Evolutionary conservation across 2,797 vertebrate genomes (phyloP).

Genomic region (Mus caroli): DNA sequence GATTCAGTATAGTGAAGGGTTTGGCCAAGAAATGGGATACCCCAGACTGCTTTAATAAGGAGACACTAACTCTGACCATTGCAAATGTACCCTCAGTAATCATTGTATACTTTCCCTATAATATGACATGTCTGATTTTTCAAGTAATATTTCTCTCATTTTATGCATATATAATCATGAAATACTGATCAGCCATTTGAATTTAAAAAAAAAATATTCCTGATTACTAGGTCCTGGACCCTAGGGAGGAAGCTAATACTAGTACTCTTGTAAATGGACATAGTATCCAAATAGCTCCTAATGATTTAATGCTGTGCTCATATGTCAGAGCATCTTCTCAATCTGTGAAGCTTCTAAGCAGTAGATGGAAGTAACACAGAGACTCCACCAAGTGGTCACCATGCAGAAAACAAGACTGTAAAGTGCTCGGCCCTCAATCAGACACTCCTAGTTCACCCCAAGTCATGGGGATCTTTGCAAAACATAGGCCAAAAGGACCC

Average conservation of each 20-base stretch:
- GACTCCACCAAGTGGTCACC: neutral
- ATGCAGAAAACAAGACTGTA: neutral
- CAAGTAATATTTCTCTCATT: neutral
- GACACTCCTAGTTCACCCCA: neutral
- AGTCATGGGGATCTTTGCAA: neutral
- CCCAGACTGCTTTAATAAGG: neutral
- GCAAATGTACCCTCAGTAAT: neutral
- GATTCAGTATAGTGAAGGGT: neutral
- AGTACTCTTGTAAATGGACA: neutral
- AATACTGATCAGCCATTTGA: neutral
- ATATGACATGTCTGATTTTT: neutral
- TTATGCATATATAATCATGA: constrained; percentile 1
- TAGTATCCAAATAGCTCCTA: neutral
- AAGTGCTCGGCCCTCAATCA: neutral
- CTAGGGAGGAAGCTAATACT: neutral
- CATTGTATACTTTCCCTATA: neutral
- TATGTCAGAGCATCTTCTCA: neutral
- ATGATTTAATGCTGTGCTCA: neutral
- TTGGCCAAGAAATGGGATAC: neutral
- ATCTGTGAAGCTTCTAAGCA: too few species aligned
- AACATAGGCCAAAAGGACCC: neutral
- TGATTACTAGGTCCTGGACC: neutral
- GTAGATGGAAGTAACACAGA: neutral
- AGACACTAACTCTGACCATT: neutral
- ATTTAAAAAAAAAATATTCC: neutral